Base-by-base conservation (phyloP, 2,888 invertebrate species). In the Hedychridium roseum region DNA sequence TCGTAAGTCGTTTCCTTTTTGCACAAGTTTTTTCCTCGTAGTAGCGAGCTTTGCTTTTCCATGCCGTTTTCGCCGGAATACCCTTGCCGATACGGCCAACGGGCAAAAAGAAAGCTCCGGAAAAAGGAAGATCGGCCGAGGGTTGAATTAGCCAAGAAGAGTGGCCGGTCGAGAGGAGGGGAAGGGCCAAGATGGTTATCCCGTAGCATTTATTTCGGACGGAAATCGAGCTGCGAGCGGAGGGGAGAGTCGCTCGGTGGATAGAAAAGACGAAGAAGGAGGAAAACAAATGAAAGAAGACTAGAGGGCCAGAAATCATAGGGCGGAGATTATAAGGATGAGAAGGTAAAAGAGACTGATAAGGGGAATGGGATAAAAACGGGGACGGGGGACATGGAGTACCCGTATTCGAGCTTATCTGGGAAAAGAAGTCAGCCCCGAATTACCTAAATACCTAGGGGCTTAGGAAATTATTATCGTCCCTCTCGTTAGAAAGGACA, bases 381-480 rank as follows among this genome's bases (percentile, higher is more conserved):
- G 9, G n/a, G 23, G 14, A 30, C 28, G 17, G 12, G 9, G 31
- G 31, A 20, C 14, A 30, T 35, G 38, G 45, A 18, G 37, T 48
- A 43, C 39, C 43, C 39, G 49, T 57, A 52, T 54, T 59, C 51
- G 47, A 2, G 12, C 14, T 51, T 64, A 67, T 67, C 60, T 65
- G 31, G 51, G 42, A 52, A 48, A 57, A 54, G 59, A 50, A 43
- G 48, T 59, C 63, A 44, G 52, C 53, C 57, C 53, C 46, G 50
- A 58, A 63, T 43, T 62, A 50, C 54, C 57, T 55, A 51, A 57
- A 63, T 63, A 58, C 52, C 57, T 48, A 32, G 30, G 43, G 48
- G 53, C 50, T 60, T 48, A 55, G 34, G 51, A 63, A 63, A 64
- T 64, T 64, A 58, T 58, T 56, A 64, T 64, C 60, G 54, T 56